Base-by-base conservation (phyloP, 2,113 vertebrate species). In the Pelvicachromis taeniatus region DNA sequence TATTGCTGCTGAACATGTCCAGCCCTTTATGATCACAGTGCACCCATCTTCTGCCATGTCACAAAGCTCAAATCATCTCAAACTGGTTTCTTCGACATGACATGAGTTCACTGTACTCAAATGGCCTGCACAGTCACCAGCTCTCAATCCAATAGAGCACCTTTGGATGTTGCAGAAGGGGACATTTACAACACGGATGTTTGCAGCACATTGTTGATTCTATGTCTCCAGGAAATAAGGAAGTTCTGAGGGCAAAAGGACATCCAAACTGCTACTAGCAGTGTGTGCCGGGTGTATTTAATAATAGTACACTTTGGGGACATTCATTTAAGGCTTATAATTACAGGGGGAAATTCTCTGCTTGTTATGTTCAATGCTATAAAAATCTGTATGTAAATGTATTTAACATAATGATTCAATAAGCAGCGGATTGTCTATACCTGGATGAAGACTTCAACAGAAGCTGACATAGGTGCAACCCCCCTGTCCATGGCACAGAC, bases 401-500 rank as follows among this genome's bases (percentile, higher is more conserved):
- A 77, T 81, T 73, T 50, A 29, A 48, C 68, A 73, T 12, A 29
- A 50, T 75, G 42, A 75, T 50, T 29, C 42, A n/a, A 50, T 10
- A 73, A 33, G 21, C 4, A 65, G 31, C 11, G 61, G 38, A 59
- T 12, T 5, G 75, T 19, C 29, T 31, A 35, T 92, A 95, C 95
- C 95, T 99, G 97, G 73, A 99, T 96, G 90, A 98, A 99, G 93
- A 99, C 97, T 86, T 99, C 97, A 0, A 98, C 96, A 26, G 97
- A 97, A 31, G 97, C 93, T 55, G 97, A 99, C 75, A 98, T 96
- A 0, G 98, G 97, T 13, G 97, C 95, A 0, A 97, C 96, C 2
- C 97, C 99, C 21, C 95, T 96, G 81, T 99, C 98, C 8, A 97
- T 97, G 1, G 98, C 98, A 12, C 96, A 97, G 14, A 99, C 96